phyloP scores from a whole-genome alignment of 2,888 invertebrate genomes.

The Ophion obscuratus region DNA sequence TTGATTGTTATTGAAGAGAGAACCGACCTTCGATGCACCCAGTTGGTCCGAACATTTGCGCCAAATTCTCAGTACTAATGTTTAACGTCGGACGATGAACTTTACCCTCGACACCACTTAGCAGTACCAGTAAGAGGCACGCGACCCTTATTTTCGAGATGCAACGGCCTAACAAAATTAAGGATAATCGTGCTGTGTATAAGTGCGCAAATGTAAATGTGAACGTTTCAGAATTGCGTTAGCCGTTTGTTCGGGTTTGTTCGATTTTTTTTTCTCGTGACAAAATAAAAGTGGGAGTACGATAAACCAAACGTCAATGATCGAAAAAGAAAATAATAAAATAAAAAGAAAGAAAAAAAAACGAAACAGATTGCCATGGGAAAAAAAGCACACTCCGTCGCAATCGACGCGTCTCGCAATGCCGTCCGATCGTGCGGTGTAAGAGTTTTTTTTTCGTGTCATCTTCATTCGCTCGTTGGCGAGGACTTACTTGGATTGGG shows the following conservation, averaged over 20 bases:
- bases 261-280: constrained; percentile 17
- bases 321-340: neutral
- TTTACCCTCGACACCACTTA: constrained; percentile 73
- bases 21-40: constrained; percentile 83
- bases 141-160: constrained; percentile 70
- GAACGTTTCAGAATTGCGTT: constrained; percentile 3
- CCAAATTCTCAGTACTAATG: constrained; percentile 76
- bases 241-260: constrained; percentile 19
- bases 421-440: neutral
- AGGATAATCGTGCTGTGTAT: constrained; percentile 66
- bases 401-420: neutral
- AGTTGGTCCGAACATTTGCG: constrained; percentile 80
- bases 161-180: constrained; percentile 71
- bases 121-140: constrained; percentile 70
- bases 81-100: constrained; percentile 70
- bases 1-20: constrained; percentile 66
- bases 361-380: neutral
- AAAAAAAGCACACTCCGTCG: constrained; percentile 16
- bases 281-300: neutral
- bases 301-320: neutral
- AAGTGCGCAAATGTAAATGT: constrained; percentile 51
- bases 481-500: constrained; percentile 79
- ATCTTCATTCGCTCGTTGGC: neutral
- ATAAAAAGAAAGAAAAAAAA: neutral
- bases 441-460: constrained; percentile 16